Conservation (phyloP, 2,888 invertebrate species). For the Seladonia tumulorum region DNA sequence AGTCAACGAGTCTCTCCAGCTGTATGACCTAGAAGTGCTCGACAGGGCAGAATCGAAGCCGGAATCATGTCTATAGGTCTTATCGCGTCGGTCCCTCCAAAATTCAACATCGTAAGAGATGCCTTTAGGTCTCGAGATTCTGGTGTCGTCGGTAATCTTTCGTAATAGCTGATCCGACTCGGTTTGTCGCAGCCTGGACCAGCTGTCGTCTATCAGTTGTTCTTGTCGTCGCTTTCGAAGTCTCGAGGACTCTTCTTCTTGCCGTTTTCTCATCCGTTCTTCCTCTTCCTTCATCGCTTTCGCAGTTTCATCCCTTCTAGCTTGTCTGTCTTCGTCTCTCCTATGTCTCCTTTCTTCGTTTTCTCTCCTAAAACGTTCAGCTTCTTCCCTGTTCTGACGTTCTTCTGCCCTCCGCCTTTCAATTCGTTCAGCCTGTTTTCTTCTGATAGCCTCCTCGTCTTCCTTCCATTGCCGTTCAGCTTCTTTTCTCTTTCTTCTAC, state of each 20-base stretch:
- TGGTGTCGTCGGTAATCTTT: conserved; percentile 44
- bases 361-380: conserved; percentile 74
- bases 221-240: conserved; percentile 82
- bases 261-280: conserved; percentile 54
- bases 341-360: conserved; percentile 74
- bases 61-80: conserved; percentile 49
- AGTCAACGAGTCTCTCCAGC: conserved; percentile 67
- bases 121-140: conserved; percentile 8
- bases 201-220: conserved; percentile 48
- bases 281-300: conserved; percentile 59
- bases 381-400: conserved; percentile 49
- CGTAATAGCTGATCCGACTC: conserved; percentile 69
- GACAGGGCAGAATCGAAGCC: conserved; percentile 53
- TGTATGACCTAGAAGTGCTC: conserved; percentile 61
- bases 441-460: conserved; percentile 56
- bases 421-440: conserved; percentile 78
- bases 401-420: conserved; percentile 80
- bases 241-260: conserved; percentile 74
- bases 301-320: conserved; percentile 68
- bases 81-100: conserved; percentile 51
- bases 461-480: conserved; percentile 54
- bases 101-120: conserved; percentile 55
- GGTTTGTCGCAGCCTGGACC: conserved; percentile 59
- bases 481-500: conserved; percentile 52
- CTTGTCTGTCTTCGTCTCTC: conserved; percentile 70